Percentiles rank a stretch among this genome's conserved stretches.
Conservation (phyloP, 2,888 invertebrate species). For the Gastrophysa polygoni region DNA sequence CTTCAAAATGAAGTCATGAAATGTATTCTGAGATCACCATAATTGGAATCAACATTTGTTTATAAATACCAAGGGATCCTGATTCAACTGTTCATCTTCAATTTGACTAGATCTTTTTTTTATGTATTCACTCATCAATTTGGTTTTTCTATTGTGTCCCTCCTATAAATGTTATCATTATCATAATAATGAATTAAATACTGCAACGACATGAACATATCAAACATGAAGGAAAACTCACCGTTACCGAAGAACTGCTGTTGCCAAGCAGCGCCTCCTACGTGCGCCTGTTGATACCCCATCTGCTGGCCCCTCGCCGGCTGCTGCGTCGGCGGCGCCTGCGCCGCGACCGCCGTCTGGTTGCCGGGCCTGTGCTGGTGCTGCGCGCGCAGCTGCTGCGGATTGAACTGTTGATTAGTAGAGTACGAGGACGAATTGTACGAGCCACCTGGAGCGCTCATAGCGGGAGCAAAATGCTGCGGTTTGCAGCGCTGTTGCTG, state of each 20-base stretch:
- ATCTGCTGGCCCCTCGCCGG: constrained; percentile 31
- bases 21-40: no score
- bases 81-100: no score
- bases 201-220: no score
- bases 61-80: no score
- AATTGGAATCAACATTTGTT: no score
- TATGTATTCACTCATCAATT: no score
- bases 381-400: constrained; percentile 50
- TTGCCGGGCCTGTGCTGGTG: constrained; percentile 55
- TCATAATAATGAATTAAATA: no score
- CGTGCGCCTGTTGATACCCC: constrained; percentile 27
- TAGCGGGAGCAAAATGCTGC: constrained; percentile 19
- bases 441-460: constrained; percentile 35
- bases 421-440: constrained; percentile 42
- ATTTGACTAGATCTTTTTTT: no score
- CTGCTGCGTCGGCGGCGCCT: constrained; percentile 34
- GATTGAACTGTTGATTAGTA: constrained; percentile 44
- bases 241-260: constrained; percentile 47
- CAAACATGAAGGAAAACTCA: no score
- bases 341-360: constrained; percentile 43
- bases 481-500: constrained; percentile 22
- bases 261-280: constrained; percentile 44
- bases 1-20: no score
- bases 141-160: no score
- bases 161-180: no score